Evolutionary conservation across 2,888 invertebrate genomes (phyloP), one percentile per base, ranked within the genome.

Genomic region (Notodonta dromedarius): DNA sequence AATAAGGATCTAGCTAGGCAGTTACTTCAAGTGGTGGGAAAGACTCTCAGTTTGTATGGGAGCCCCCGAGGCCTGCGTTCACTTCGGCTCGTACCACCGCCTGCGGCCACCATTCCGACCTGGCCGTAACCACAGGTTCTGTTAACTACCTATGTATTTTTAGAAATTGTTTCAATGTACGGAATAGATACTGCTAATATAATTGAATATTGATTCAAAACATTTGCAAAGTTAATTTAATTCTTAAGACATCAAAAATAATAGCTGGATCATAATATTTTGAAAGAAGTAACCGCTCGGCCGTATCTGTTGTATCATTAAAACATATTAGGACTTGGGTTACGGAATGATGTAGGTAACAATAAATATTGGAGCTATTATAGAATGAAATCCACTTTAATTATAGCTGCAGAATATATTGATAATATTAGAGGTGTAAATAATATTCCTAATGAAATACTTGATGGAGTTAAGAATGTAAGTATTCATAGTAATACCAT

Each of bases 21-120:
- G 83, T 85, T 81, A 82, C 73, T 73, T 79, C 66, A 75, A 76
- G 79, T 83, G 84, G 90, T 92, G 92, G 90, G 92, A 93, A 91
- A 83, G 76, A 74, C 73, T 75, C 74, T 76, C 74, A 73, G 79
- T 63, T 71, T 48, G 74, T 86, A 77, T 84, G 86, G 82, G 89
- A 88, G 88, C 89, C 86, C 87, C 84, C 77, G 77, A 76, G 89
- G 89, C 84, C 78, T 75, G 74, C 82, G 82, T 89, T 89, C 87
- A 84, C 87, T 85, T 76, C 85, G 82, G 86, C 80, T 80, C 78
- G 80, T 76, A 76, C 78, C 74, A 77, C 83, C 72, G 90, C 91
- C 88, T 60, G 77, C 67, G 87, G 92, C 87, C 74, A 79, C 81
- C 77, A 75, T 63, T 73, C 67, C 85, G 83, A 83, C 82, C 84